Conservation (phyloP, 1,140 invertebrate genomes). For the Bombus ignitus region DNA sequence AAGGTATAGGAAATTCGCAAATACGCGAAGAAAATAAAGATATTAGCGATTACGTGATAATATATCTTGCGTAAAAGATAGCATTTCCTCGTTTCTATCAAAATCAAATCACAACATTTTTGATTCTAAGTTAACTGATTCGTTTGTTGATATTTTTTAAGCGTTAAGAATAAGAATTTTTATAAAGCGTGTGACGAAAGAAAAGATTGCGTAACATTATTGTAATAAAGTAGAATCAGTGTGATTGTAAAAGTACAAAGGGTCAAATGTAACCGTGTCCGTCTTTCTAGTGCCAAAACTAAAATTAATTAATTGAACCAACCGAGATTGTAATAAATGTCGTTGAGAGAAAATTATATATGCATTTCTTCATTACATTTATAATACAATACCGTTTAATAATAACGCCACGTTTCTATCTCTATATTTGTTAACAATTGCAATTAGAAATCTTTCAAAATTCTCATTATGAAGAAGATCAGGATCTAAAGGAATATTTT, state of each 20-base stretch:
- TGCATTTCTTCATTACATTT: neutral
- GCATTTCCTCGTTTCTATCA: neutral
- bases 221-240: constrained; percentile 4
- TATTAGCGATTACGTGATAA: neutral
- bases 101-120: neutral
- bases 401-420: no score
- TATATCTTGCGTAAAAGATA: neutral
- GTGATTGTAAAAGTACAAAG: constrained; percentile 29
- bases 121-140: neutral
- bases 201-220: constrained; percentile 2
- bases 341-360: constrained; percentile 4
- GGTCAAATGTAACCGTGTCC: constrained; percentile 29
- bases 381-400: neutral
- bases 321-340: constrained; percentile 35
- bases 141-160: neutral
- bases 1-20: neutral
- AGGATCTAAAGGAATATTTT: neutral
- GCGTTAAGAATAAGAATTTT: neutral
- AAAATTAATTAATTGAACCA: constrained; percentile 29
- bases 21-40: neutral
- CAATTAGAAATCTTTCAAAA: neutral
- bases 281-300: constrained; percentile 36
- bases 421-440: neutral
- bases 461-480: neutral
- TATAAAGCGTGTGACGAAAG: neutral